A percentile compares a stretch with the other conserved stretches of the same genome.
phyloP scores from a whole-genome alignment of 2,888 invertebrate genomes.

The Phengaris arion region DNA sequence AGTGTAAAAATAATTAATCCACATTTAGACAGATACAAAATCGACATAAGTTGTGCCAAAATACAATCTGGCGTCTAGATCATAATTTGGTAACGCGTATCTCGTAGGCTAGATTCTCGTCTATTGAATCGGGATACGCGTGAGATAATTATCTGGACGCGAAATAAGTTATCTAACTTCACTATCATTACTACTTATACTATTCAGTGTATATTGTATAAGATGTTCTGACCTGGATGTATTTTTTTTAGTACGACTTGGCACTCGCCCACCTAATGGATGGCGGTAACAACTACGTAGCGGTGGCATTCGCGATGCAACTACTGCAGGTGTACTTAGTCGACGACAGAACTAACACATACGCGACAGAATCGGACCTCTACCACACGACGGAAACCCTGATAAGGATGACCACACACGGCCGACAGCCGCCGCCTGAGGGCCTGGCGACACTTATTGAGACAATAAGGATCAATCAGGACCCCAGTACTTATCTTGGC shows the following conservation, averaged over 20 bases:
- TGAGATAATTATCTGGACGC: too few relatives aligned
- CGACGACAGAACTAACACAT: constrained; percentile 87
- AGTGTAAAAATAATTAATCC: not conserved
- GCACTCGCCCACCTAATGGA: constrained; percentile 93
- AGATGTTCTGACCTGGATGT: not conserved
- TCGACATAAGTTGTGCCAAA: too few relatives aligned
- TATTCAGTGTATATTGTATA: too few relatives aligned
- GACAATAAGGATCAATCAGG: constrained; percentile 86
- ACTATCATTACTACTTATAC: too few relatives aligned
- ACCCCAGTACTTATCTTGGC: constrained; percentile 84
- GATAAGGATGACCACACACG: constrained; percentile 86
- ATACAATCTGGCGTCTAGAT: too few relatives aligned
- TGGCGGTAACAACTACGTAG: constrained; percentile 88
- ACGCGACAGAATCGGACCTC: constrained; percentile 90
- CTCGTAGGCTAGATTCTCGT: too few relatives aligned
- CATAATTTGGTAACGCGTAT: too few relatives aligned
- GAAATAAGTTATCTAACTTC: too few relatives aligned
- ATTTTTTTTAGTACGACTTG: constrained; percentile 83
- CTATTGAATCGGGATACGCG: too few relatives aligned
- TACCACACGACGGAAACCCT: constrained; percentile 92
- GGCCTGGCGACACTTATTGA: constrained; percentile 91
- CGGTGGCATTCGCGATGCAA: constrained; percentile 94
- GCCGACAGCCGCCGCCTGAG: constrained; percentile 89
- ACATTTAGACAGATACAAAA: too few relatives aligned
- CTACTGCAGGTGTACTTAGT: constrained; percentile 92